phyloP scores from a whole-genome alignment of 2,113 vertebrate species.

The Xenopus borealis region DNA sequence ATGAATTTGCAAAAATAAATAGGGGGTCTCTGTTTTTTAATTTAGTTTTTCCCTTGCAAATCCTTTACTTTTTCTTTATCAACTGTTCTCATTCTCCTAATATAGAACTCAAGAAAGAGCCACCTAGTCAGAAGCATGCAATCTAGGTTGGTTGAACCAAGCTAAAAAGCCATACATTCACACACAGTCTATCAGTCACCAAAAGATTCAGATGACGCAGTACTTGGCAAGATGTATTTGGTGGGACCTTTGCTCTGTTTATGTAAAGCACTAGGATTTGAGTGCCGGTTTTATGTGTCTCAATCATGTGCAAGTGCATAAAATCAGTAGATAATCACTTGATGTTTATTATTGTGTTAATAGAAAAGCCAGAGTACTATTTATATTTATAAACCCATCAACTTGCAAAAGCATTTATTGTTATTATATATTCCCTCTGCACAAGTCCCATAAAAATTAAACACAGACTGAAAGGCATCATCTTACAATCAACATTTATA shows the following conservation, averaged over 20 bases:
- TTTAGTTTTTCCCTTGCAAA: no score
- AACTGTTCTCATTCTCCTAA: no score
- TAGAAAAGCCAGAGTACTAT: background rate
- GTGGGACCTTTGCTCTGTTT: background rate
- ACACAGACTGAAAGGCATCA: constrained; percentile 12
- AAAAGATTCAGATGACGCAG: background rate
- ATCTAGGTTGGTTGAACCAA: no score
- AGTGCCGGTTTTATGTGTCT: background rate
- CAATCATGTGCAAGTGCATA: background rate
- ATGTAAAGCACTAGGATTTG: background rate
- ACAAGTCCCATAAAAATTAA: constrained; percentile 10
- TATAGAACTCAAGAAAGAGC: no score
- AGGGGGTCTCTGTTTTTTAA: no score
- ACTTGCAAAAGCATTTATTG: constrained; percentile 11
- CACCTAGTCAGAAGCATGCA: no score
- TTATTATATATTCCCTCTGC: background rate
- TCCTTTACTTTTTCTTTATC: no score
- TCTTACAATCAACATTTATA: constrained; percentile 19
- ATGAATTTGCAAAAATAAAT: no score
- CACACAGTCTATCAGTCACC: no score
- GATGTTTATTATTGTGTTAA: background rate
- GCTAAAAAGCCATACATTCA: no score
- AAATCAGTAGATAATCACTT: background rate
- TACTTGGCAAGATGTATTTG: background rate
- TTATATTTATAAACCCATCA: background rate